Percentiles rank a stretch among this genome's conserved stretches.
phyloP scores from a whole-genome alignment of 2,888 invertebrate genomes.

The Cryptus armator region DNA sequence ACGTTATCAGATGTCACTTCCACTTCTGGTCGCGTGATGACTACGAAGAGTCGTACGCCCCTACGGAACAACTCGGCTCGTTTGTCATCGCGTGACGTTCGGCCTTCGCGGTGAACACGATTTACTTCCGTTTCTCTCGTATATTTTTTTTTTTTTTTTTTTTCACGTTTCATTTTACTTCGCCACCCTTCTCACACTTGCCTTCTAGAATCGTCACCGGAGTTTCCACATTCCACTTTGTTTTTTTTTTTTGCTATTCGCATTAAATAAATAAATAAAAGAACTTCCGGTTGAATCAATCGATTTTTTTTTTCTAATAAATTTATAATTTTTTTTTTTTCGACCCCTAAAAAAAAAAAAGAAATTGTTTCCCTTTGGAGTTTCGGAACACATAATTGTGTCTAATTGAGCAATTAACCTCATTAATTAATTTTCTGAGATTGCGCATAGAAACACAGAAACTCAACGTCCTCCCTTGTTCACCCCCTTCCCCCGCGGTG shows the following conservation, averaged over 20 bases:
- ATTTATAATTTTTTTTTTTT: background rate
- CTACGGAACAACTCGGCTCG: slow-evolving; percentile 73
- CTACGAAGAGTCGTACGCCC: slow-evolving; percentile 67
- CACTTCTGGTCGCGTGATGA: slow-evolving; percentile 81
- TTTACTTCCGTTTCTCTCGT: slow-evolving; percentile 82
- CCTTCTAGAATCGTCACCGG: background rate
- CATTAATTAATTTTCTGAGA: slow-evolving; percentile 53
- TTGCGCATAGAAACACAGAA: slow-evolving; percentile 21
- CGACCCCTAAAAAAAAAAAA: too few relatives aligned
- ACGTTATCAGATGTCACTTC: slow-evolving; percentile 84
- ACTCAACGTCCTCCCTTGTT: background rate
- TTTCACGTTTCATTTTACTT: slow-evolving; percentile 1
- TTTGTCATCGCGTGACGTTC: slow-evolving; percentile 84
- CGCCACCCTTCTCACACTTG: slow-evolving; percentile 36
- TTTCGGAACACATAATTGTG: background rate
- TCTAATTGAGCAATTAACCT: slow-evolving; percentile 45
- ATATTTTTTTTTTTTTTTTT: slow-evolving; percentile 48
- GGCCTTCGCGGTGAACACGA: slow-evolving; percentile 80
- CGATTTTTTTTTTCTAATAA: background rate
- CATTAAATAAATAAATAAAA: background rate
- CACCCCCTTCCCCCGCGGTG: background rate
- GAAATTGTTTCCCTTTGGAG: background rate
- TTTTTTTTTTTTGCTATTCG: background rate
- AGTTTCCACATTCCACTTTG: background rate
- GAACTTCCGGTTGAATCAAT: background rate